Evolutionary conservation across 1,140 invertebrate species (phyloP), one percentile per base, ranked within the genome.

Genomic region (Anadara kagoshimensis): DNA sequence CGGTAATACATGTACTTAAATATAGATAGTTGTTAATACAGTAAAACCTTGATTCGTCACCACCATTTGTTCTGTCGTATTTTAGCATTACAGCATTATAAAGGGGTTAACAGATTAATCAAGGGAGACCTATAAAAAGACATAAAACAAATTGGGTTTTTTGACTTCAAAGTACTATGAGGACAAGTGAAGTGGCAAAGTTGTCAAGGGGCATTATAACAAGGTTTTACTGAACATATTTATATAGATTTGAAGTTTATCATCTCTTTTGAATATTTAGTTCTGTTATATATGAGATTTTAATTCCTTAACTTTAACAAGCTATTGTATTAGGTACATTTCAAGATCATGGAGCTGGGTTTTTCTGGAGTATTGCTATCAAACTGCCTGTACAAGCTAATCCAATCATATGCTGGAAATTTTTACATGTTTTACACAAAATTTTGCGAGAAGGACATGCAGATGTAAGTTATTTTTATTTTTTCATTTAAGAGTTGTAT

Each of bases 371-470:
- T 79, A 93, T 95, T 20, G 89, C 94, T 16, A 76, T 73, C 59
- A 92, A 94, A 54, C 92, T 96, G 65, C 96, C 96, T 0, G 88
- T 98, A 4, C 94, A 96, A 89, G 96, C 96, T 72, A 95, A 97
- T 90, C 93, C 96, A 58, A 97, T 99, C 78, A 93, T 98, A 24
- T 96, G 96, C 4, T 99, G 98, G 98, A 99, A 99, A 89, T 98
- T 99, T 90, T 98, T 97, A 85, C 96, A 99, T 91, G 94, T 99
- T 64, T 91, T 98, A 7, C 97, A 99, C 89, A 99, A 99, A 90
- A 91, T 99, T 43, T 89, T 99, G 54, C 91, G 97, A 18, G 98
- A 99, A 90, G 98, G 97, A 4, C 97, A 99, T 90, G 92, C 93
- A 26, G 93, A 94, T 80, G 95, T 95, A 63, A 86, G 86, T 80